A percentile compares a stretch with the other conserved stretches of the same genome.
Evolutionary conservation across 2,797 vertebrate species (phyloP).

Genomic region (Rhabdomys pumilio): DNA sequence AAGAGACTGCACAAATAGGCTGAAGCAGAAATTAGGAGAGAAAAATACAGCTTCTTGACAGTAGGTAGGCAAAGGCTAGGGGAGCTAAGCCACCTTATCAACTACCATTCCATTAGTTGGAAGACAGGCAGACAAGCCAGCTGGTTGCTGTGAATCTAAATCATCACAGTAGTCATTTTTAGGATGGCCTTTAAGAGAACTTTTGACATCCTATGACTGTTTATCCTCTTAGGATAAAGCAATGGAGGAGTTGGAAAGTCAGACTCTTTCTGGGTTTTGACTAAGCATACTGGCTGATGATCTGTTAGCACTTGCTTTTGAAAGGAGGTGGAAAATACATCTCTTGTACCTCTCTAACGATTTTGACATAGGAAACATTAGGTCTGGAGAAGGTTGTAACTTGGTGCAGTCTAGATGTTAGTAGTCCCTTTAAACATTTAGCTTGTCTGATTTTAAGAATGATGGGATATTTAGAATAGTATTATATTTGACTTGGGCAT

Average conservation of each 20-base stretch:
- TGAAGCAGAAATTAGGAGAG: not conserved
- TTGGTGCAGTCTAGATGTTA: not conserved
- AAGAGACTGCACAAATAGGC: not conserved
- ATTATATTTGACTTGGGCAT: not conserved
- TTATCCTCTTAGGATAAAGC: not conserved
- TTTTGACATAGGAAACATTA: not conserved
- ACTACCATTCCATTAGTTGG: not conserved
- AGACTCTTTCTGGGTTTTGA: conserved; percentile 3
- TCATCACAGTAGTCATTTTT: not conserved
- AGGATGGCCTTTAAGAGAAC: not conserved
- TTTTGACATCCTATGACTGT: not conserved
- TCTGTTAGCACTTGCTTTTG: conserved; percentile 3
- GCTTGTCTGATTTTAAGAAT: conserved; percentile 38
- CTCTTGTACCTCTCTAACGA: not conserved
- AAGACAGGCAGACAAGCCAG: conserved; percentile 16
- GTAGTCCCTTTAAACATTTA: not conserved
- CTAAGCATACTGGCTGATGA: not conserved
- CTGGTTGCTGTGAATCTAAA: not conserved
- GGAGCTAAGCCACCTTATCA: not conserved
- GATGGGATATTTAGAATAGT: conserved; percentile 1
- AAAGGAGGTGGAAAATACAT: not conserved
- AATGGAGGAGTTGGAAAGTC: not conserved
- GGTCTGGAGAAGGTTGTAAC: not conserved
- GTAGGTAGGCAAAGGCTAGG: not conserved
- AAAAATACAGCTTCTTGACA: not conserved